phyloP scores from a whole-genome alignment of 2,888 invertebrate genomes.

The Calameuta idolon region DNA sequence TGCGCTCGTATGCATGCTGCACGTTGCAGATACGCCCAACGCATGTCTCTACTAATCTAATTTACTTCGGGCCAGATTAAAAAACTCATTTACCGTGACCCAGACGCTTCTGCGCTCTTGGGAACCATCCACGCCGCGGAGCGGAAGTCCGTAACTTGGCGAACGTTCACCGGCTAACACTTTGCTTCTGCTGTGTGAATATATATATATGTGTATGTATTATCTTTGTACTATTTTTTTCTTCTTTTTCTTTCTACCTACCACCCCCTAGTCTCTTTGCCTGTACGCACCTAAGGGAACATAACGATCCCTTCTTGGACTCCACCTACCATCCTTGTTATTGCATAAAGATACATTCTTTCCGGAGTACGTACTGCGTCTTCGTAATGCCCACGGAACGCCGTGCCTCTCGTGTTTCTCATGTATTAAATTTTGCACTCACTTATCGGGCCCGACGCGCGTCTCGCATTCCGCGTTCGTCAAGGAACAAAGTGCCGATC shows the following conservation, averaged over 20 bases:
- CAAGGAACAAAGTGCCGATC: not conserved
- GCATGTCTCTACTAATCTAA: conserved; percentile 54
- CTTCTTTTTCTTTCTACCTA: not conserved
- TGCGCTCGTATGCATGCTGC: conserved; percentile 38
- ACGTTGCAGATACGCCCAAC: conserved; percentile 40
- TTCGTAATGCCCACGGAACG: not conserved
- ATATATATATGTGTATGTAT: too few species aligned
- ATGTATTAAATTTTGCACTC: not conserved
- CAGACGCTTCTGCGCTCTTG: conserved; percentile 25
- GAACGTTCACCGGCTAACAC: not conserved
- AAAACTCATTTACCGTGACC: conserved; percentile 53
- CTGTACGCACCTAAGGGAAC: not conserved
- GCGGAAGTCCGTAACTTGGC: conserved; percentile 27
- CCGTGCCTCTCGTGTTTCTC: not conserved
- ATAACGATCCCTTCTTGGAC: not conserved
- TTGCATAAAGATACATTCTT: not conserved
- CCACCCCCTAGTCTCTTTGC: not conserved
- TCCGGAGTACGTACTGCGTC: not conserved
- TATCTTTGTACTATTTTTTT: not conserved
- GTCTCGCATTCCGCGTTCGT: not conserved
- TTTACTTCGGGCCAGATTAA: conserved; percentile 54
- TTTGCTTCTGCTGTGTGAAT: not conserved
- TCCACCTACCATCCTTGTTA: not conserved
- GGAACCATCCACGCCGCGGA: conserved; percentile 29
- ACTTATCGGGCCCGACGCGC: not conserved